Evolutionary conservation across 2,797 vertebrate genomes (phyloP), one percentile per base, ranked within the genome.

Genomic region (Esox lucius): DNA sequence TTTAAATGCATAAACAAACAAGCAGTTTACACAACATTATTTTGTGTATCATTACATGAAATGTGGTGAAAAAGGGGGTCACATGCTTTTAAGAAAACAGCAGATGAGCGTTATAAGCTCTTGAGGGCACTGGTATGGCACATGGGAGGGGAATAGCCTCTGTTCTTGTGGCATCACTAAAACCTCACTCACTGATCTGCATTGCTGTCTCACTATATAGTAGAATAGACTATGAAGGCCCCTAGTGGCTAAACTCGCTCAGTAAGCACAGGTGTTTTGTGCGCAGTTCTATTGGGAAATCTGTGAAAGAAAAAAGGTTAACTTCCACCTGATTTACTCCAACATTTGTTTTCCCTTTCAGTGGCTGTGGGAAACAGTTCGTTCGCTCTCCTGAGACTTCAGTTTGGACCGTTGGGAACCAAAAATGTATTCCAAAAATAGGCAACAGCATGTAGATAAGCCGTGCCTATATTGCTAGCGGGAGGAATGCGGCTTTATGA

Each of bases 231-330:
- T 24, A 61, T 13, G 95, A 91, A 95, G 95, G 95, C 96, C 96
- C 95, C 96, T 97, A 97, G 96, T 92, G 96, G 96, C 87, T 88
- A 83, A 86, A 91, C 79, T 62, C 71, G 87, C 84, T 88, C 94
- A 92, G 83, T 94, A 93, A 94, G 86, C 91, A 86, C 90, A 93
- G 92, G 87, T 91, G 91, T 87, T 13, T 13, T 81, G 91, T 88
- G 86, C 89, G 75, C 81, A 82, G 48, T 75, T 77, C 81, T 53
- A 66, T 80, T 86, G 86, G 78, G 86, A 85, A 84, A 82, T n/a
- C 26, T n/a, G 28, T 17, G 49, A 26, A 24, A 7, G 56, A 49
- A 48, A 51, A 61, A 62, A 81, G 76, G 28, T 75, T 80, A 65
- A 75, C 81, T 83, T 86, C 84, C 83, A 87, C 78, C 80, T 81